These are phyloP conservation scores for Albula goreensis DNA, from an alignment of 2,113 vertebrate species.

Conservation along the genomic window DNA sequence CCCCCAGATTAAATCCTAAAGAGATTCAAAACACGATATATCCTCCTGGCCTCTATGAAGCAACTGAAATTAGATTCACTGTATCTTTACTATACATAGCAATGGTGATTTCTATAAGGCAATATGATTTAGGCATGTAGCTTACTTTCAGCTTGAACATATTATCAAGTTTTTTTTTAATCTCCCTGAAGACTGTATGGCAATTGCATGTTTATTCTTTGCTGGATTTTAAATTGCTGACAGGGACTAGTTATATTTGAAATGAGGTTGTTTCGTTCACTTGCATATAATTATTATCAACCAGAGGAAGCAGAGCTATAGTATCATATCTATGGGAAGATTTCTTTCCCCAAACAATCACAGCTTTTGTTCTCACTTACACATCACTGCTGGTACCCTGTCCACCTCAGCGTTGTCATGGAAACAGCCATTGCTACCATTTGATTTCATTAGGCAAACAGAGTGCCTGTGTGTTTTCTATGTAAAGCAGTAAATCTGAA, in stretches of 20 bases:
- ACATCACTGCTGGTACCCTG: conserved; percentile 18
- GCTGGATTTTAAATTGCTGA: neutral
- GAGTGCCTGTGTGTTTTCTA: conserved; percentile 13
- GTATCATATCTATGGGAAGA: conserved; percentile 15
- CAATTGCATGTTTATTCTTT: neutral
- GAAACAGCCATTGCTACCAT: conserved; percentile 29
- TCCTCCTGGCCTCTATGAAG: neutral
- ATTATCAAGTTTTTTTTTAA: neutral
- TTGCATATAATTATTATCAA: neutral
- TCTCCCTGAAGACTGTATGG: neutral
- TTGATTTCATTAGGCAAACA: conserved; percentile 34
- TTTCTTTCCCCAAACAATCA: conserved; percentile 22
- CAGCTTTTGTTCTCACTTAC: conserved; percentile 29
- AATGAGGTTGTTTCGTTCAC: neutral
- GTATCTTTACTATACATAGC: neutral
- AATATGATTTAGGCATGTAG: too few relatives aligned
- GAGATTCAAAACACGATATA: neutral
- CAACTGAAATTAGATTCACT: neutral
- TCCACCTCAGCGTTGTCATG: conserved; percentile 16
- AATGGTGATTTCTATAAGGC: too few relatives aligned
- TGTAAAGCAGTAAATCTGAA: neutral
- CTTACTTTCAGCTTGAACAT: neutral
- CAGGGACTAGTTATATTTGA: neutral
- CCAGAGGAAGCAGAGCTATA: neutral
- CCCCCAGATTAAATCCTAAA: neutral